Evolutionary conservation across 2,113 vertebrate genomes (phyloP).

Genomic region (Antechinus flavipes): DNA sequence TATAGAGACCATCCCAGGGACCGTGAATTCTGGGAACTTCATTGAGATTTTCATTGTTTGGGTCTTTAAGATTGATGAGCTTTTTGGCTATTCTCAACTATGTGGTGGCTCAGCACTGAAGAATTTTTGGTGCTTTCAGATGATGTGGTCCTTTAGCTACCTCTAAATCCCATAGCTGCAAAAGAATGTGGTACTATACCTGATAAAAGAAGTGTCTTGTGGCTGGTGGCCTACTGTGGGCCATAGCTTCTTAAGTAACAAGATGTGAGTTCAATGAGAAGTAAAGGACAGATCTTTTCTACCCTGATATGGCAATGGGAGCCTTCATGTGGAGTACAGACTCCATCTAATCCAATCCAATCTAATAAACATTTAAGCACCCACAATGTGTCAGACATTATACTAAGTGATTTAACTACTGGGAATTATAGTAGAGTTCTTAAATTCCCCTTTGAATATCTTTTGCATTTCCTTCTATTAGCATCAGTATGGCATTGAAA

Average conservation of each 20-base stretch:
- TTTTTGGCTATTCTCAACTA: background rate
- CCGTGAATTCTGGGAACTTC: background rate
- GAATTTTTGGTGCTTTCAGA: background rate
- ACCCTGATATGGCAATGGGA: background rate
- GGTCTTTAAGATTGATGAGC: background rate
- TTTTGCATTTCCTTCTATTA: background rate
- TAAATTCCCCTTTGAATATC: background rate
- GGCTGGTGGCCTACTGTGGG: background rate
- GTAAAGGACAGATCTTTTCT: background rate
- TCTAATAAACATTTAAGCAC: background rate
- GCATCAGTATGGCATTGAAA: background rate
- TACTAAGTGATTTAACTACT: background rate
- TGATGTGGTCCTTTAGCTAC: background rate
- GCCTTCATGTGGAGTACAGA: background rate
- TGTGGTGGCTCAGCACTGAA: background rate
- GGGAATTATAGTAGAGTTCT: background rate
- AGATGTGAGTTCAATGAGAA: background rate
- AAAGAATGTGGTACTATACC: background rate
- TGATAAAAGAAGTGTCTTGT: background rate
- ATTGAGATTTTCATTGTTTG: background rate
- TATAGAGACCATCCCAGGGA: background rate
- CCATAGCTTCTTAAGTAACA: background rate
- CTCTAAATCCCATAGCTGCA: background rate
- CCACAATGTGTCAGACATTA: background rate
- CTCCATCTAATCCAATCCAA: background rate